Evolutionary conservation across 1,140 invertebrate species (phyloP).

Genomic region (Euwallacea similis): DNA sequence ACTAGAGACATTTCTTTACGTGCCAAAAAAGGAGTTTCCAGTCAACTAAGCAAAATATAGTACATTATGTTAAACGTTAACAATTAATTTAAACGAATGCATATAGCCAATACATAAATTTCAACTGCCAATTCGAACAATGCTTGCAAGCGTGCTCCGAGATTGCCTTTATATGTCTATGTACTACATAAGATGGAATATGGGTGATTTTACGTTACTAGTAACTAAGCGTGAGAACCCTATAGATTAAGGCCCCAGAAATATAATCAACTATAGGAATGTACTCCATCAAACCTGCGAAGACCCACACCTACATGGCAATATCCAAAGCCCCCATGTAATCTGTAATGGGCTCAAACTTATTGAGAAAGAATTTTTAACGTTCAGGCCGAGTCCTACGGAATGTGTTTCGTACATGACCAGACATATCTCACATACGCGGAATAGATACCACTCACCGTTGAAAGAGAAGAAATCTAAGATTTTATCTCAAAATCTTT

Average conservation of each 20-base stretch:
- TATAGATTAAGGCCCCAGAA: too few species aligned
- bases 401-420: constrained; percentile 8
- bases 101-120: constrained; percentile 9
- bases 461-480: constrained; percentile 18
- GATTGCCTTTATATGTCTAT: constrained; percentile 1
- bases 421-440: constrained; percentile 24
- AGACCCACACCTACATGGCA: too few species aligned
- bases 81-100: constrained; percentile 19
- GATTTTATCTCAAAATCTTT: constrained; percentile 24
- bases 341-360: background rate
- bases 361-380: constrained; percentile 16
- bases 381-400: background rate
- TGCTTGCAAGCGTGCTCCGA: constrained; percentile 13
- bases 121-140: constrained; percentile 14
- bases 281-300: too few species aligned
- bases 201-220: too few species aligned
- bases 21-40: too few species aligned
- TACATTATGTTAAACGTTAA: background rate
- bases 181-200: too few species aligned
- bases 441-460: constrained; percentile 23
- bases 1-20: too few species aligned
- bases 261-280: too few species aligned
- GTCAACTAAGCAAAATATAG: constrained; percentile 8
- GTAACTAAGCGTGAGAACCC: too few species aligned
- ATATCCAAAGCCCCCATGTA: too few species aligned